Evolutionary conservation across 92 coral and sea anemone species (phyloP), one percentile per base, ranked within the genome.

Genomic region (Metridium senile): DNA sequence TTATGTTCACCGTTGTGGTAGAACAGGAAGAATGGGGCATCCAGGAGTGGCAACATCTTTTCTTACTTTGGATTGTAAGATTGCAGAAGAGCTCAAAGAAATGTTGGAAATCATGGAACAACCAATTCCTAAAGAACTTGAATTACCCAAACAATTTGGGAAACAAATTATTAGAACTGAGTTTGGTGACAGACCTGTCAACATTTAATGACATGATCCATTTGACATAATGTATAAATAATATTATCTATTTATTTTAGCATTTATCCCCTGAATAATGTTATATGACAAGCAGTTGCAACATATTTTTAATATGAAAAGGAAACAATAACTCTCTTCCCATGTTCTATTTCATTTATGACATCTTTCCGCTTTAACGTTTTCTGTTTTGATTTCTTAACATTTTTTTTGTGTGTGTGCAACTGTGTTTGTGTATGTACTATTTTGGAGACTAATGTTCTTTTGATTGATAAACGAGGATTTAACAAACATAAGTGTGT

Each of bases 1-100:
- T 72, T 95, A 95, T 77, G 84, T 95, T 33, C 99, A 95, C 62
- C 93, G 97, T 29, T 95, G 99, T 74, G 99, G 99, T 54, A 88
- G 99, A 52, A 95, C 99, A 20, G 97, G 99, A 17, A 74, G 99
- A 62, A 95, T 95, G 96, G 93, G 93, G 31, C 88, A 85, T 58
- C 88, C 75, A 63, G 99, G 99, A 64, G 32, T 89, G 58, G 95
- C 97, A 73, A 89, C 99, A 11, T 92, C 99, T 17, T 92, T 95
- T 57, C 79, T 95, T 20, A 95, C 99, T 23, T 85, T 95, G 68
- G 97, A 92, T 74, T 95, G 99, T 71, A 95, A 89, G 73, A 95
- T 95, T 72, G 99, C 99, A 11, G 89, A 84, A 61, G 88, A 85
- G 62, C 89, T 95, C 47, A 95, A 86, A 70, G 96, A 95, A 66